Evolutionary conservation across 2,888 invertebrate genomes (phyloP).

Genomic region (Agrochola lychnidis): DNA sequence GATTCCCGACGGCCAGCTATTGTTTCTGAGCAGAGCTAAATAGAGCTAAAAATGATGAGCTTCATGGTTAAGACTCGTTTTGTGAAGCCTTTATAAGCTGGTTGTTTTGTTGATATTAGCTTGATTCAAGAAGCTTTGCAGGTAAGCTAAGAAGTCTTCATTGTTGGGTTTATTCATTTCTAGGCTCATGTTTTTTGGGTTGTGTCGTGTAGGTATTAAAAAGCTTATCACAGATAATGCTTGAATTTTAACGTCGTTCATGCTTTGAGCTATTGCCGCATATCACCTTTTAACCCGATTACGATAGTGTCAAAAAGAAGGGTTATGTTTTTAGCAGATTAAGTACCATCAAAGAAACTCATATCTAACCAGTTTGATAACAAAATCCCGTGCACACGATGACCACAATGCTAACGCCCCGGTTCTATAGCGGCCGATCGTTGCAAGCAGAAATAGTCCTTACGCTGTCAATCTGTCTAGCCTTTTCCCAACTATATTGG

Average conservation of each 20-base stretch:
- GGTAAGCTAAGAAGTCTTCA: neutral
- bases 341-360: too few species aligned
- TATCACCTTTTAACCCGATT: too few species aligned
- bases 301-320: too few species aligned
- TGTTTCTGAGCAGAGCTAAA: constrained; percentile 56
- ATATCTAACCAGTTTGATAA: too few species aligned
- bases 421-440: too few species aligned
- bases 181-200: neutral
- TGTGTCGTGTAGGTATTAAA: neutral
- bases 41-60: constrained; percentile 56
- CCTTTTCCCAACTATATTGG: too few species aligned
- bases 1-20: constrained; percentile 62
- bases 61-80: constrained; percentile 23
- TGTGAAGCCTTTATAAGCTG: constrained; percentile 25
- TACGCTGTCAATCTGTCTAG: too few species aligned
- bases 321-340: too few species aligned
- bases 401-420: too few species aligned
- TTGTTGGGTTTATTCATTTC: neutral
- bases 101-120: constrained; percentile 9
- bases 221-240: neutral
- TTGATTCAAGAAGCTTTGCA: neutral
- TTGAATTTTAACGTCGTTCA: neutral
- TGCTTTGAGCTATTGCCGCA: too few species aligned
- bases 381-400: too few species aligned
- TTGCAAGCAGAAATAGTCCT: too few species aligned